These are phyloP conservation scores for Maccullochella peelii DNA, from an alignment of 2,113 vertebrate species.

Conservation along the genomic window DNA sequence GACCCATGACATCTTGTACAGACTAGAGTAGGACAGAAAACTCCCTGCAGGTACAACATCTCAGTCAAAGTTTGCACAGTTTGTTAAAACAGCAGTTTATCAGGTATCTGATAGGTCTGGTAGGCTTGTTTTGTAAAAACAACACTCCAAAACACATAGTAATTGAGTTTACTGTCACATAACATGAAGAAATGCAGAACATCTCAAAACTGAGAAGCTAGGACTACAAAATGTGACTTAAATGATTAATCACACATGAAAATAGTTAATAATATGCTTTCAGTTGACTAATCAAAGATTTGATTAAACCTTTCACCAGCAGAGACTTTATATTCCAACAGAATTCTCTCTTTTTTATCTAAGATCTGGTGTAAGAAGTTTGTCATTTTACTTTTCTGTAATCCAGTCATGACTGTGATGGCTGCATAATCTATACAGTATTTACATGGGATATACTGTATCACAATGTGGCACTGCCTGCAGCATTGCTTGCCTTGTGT, in stretches of 20 bases:
- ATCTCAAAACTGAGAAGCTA: neutral
- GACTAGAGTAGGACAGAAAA: conserved; percentile 30
- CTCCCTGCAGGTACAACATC: neutral
- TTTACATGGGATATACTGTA: neutral
- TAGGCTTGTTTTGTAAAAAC: neutral
- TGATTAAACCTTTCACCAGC: neutral
- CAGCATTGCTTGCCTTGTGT: conserved; percentile 68
- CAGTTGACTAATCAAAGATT: neutral
- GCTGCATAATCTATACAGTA: neutral
- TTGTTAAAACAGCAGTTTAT: neutral
- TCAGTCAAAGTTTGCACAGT: conserved; percentile 1
- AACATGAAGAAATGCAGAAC: neutral
- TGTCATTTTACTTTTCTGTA: neutral
- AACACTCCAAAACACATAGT: neutral
- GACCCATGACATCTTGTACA: conserved; percentile 1
- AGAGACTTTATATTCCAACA: neutral
- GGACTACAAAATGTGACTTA: neutral
- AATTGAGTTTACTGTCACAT: no score
- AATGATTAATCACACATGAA: neutral
- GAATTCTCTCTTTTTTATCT: neutral
- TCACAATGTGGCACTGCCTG: neutral
- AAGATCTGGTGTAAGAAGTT: neutral
- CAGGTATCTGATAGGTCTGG: no score
- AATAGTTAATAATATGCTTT: no score
- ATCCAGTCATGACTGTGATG: neutral